phyloP scores from a whole-genome alignment of 2,888 invertebrate genomes.

The Drosophila hawaiiensis region DNA sequence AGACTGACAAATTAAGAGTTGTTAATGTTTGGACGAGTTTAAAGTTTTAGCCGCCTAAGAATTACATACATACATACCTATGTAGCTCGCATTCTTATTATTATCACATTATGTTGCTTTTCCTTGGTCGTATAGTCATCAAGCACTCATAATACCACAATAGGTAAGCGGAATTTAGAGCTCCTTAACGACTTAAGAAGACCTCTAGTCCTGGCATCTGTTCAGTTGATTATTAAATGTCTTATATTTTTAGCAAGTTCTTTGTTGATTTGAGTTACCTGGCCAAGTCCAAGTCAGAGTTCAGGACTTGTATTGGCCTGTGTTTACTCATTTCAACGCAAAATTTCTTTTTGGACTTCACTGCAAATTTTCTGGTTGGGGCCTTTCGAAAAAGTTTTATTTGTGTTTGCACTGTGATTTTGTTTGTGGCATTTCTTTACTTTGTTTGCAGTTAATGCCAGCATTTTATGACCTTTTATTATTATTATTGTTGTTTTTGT shows the following conservation, averaged over 20 bases:
- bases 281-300: background rate
- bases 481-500: conserved; percentile 14
- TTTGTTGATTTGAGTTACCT: conserved; percentile 4
- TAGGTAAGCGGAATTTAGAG: conserved; percentile 2
- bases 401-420: conserved; percentile 54
- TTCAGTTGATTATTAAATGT: background rate
- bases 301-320: conserved; percentile 19
- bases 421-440: conserved; percentile 43
- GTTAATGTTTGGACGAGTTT: conserved; percentile 1
- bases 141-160: conserved; percentile 10
- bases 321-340: conserved; percentile 59
- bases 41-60: conserved; percentile 1
- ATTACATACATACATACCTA: conserved; percentile 7
- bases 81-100: conserved; percentile 9
- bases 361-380: conserved; percentile 18
- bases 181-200: background rate
- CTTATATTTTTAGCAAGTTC: conserved; percentile 1
- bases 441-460: conserved; percentile 43
- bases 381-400: conserved; percentile 52
- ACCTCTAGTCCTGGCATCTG: background rate
- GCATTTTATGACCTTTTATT: conserved; percentile 56
- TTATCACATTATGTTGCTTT: conserved; percentile 3
- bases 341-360: conserved; percentile 37
- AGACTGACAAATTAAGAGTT: background rate
- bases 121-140: conserved; percentile 10